Evolutionary conservation across 2,888 invertebrate genomes (phyloP), one percentile per base, ranked within the genome.

Genomic region (Dasysyrphus tricinctus): DNA sequence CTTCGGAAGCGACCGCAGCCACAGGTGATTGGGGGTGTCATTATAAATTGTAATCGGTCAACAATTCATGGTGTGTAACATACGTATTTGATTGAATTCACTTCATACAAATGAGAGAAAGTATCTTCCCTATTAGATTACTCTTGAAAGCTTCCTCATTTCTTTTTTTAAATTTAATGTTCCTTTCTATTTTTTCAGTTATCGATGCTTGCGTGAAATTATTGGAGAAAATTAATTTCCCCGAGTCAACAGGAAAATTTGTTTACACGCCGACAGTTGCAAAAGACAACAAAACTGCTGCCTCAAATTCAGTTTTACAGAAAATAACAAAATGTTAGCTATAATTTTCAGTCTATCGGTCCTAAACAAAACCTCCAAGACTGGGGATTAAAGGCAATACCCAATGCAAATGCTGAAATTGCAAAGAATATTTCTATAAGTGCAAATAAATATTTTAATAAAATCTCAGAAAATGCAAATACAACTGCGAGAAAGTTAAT

Each of bases 31-130:
- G 91, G 92, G 91, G 92, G 92, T 92, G 91, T 92, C 89, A n/a
- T n/a, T n/a, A n/a, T n/a, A n/a, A n/a, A n/a, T n/a, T n/a, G n/a
- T n/a, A n/a, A n/a, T n/a, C n/a, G n/a, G n/a, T n/a, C n/a, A n/a
- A n/a, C n/a, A n/a, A n/a, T n/a, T n/a, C n/a, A n/a, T 92, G 92
- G 92, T 92, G 92, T 92, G 92, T 92, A 92, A 92, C 92, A 92
- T 91, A 90, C 73, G 57, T n/a, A 29, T 61, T 42, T 24, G 34
- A 85, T 78, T 78, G 82, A 61, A 82, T 82, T 65, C 69, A 75
- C 63, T n/a, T n/a, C n/a, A n/a, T n/a, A n/a, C n/a, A n/a, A n/a
- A n/a, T n/a, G n/a, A n/a, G n/a, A n/a, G n/a, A n/a, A n/a, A n/a
- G n/a, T n/a, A n/a, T n/a, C n/a, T n/a, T n/a, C n/a, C n/a, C n/a